phyloP scores from a whole-genome alignment of 2,113 vertebrate species.

The Alouatta palliata region DNA sequence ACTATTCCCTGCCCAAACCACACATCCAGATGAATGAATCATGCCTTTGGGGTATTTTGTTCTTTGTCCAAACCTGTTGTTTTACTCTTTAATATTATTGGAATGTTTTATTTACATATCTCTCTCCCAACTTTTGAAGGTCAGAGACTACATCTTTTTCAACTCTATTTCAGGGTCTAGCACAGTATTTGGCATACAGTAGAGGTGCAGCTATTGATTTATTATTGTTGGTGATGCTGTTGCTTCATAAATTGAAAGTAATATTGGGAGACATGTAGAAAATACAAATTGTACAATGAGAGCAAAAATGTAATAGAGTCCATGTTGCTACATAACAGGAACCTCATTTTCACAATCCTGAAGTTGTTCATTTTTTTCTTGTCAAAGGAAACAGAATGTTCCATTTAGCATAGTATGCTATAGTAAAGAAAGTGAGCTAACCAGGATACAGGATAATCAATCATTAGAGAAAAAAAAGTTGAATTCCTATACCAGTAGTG shows the following conservation, averaged over 20 bases:
- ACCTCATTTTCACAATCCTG: neutral
- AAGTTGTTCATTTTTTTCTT: neutral
- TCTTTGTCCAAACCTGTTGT: neutral
- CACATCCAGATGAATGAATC: neutral
- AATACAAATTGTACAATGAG: neutral
- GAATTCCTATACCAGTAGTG: neutral
- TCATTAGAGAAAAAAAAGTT: neutral
- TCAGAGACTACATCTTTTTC: neutral
- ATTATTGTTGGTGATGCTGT: neutral
- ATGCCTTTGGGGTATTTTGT: neutral
- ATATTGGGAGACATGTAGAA: neutral
- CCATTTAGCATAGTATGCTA: neutral
- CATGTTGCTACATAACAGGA: neutral
- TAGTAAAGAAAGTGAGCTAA: neutral
- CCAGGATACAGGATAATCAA: neutral
- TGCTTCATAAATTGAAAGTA: neutral
- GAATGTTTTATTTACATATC: neutral
- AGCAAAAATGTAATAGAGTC: neutral
- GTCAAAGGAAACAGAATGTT: neutral
- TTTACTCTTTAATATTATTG: neutral
- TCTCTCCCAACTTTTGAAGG: neutral
- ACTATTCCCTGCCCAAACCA: neutral
- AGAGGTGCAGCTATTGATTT: neutral
- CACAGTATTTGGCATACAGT: neutral
- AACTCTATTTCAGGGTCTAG: neutral